Conservation (phyloP, 2,113 vertebrate genomes). For the Eleginops maclovinus region DNA sequence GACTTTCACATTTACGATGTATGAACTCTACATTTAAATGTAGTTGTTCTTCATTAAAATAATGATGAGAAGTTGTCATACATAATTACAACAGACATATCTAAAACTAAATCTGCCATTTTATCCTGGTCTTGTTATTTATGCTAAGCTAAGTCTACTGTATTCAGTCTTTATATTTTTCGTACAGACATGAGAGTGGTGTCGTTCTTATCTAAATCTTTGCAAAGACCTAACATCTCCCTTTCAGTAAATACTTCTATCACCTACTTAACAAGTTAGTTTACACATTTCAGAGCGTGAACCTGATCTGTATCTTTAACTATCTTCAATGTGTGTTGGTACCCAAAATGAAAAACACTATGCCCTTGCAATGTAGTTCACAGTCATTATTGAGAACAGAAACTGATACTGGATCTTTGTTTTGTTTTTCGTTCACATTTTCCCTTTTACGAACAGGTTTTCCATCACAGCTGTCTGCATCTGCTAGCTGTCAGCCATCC, state of each 20-base stretch:
- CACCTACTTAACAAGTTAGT: background rate
- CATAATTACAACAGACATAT: no score
- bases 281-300: constrained; percentile 18
- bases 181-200: no score
- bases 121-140: no score
- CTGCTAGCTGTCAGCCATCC: constrained; percentile 60
- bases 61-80: no score
- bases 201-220: no score
- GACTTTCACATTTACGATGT: no score
- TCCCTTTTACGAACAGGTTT: constrained; percentile 45
- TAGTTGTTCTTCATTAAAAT: no score
- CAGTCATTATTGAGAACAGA: background rate
- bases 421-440: constrained; percentile 17
- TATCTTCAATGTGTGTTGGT: constrained; percentile 16
- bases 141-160: background rate
- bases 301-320: constrained; percentile 46
- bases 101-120: no score
- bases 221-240: background rate
- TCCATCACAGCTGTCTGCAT: constrained; percentile 41
- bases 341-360: constrained; percentile 15
- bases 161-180: no score
- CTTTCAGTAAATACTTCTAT: background rate
- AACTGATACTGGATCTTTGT: constrained; percentile 1
- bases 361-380: background rate
- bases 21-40: no score